A percentile compares a stretch with the other conserved stretches of the same genome.
These are phyloP conservation scores for Bimastos eiseni DNA, from an alignment of 2,888 invertebrate genomes.

Conservation along the genomic window DNA sequence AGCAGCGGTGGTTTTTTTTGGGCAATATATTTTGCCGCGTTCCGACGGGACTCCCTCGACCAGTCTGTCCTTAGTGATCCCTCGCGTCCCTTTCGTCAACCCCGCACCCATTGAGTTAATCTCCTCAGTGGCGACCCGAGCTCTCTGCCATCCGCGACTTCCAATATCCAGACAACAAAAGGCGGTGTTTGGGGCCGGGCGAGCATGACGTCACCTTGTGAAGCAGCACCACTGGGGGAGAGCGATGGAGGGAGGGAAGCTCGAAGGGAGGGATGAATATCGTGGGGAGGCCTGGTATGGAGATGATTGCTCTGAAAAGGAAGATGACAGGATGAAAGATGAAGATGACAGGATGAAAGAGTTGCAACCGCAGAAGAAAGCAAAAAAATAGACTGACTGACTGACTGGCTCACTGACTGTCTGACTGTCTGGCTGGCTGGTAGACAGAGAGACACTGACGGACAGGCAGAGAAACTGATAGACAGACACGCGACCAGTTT, in stretches of 20 bases:
- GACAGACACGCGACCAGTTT: neutral
- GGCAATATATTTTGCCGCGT: neutral
- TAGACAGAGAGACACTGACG: neutral
- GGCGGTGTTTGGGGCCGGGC: neutral
- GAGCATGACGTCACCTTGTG: slow-evolving; percentile 18
- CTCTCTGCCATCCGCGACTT: neutral
- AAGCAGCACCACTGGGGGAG: neutral
- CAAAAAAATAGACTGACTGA: too few relatives aligned
- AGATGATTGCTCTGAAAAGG: neutral
- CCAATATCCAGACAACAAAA: slow-evolving; percentile 20
- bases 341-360: neutral
- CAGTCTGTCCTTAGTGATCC: neutral
- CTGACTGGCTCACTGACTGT: neutral
- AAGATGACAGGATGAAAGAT: neutral
- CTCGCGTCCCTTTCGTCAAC: neutral
- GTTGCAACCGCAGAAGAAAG: neutral
- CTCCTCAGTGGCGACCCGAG: neutral
- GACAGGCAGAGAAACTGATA: neutral
- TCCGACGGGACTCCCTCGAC: too few relatives aligned
- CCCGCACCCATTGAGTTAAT: neutral
- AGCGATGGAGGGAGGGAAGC: neutral
- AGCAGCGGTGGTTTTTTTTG: neutral
- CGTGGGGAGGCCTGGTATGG: neutral
- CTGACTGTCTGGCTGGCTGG: neutral
- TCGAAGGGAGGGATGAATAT: neutral